Evolutionary conservation across 1,140 invertebrate species (phyloP).

Genomic region (Planococcus citri): DNA sequence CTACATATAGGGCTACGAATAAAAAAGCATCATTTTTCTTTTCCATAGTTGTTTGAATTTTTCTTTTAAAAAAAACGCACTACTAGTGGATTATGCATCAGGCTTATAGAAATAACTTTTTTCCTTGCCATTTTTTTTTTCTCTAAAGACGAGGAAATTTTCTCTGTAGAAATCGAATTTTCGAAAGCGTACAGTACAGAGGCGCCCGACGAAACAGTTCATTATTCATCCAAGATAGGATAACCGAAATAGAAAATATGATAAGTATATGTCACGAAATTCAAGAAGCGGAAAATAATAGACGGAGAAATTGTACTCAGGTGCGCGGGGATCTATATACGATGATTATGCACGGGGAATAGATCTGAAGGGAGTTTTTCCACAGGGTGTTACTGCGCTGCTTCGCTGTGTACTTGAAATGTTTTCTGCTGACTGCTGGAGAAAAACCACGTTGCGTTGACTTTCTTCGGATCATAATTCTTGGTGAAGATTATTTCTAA

Average conservation of each 20-base stretch:
- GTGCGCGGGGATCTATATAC: conserved; percentile 1
- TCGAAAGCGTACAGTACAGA: conserved; percentile 9
- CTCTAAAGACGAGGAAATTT: neutral
- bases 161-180: conserved; percentile 12
- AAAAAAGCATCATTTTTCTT: conserved; percentile 3
- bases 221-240: conserved; percentile 17
- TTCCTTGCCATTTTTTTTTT: neutral
- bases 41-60: neutral
- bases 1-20: too few species aligned
- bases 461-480: too few species aligned
- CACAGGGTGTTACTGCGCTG: neutral
- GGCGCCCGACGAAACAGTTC: conserved; percentile 18
- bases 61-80: neutral
- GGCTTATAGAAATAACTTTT: conserved; percentile 12
- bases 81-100: neutral
- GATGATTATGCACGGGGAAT: neutral
- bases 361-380: neutral
- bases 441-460: too few species aligned
- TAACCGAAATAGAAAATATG: conserved; percentile 20
- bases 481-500: too few species aligned
- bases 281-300: conserved; percentile 20
- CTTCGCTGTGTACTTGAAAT: neutral
- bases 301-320: conserved; percentile 9
- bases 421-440: too few species aligned
- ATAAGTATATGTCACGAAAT: conserved; percentile 19